phyloP scores from a whole-genome alignment of 2,113 vertebrate genomes.

The Martes martes region DNA sequence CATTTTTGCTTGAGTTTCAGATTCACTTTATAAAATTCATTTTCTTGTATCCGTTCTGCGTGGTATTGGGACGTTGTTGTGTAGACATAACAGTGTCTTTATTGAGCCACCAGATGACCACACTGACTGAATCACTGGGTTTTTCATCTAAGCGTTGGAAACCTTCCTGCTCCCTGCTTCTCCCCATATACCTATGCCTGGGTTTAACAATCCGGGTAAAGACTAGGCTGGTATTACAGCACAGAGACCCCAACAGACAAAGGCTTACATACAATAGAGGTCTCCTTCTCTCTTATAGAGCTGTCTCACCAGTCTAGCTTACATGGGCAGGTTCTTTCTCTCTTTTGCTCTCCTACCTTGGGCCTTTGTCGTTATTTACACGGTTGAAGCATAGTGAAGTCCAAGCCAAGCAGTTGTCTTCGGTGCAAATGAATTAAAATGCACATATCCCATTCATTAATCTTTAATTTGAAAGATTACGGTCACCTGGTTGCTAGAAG shows the following conservation, averaged over 20 bases:
- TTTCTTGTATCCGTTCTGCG: not conserved
- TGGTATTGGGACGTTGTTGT: not conserved
- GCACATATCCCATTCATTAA: not conserved
- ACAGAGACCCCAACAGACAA: not conserved
- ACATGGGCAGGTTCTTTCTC: not conserved
- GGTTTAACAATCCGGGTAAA: not conserved
- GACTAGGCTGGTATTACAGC: not conserved
- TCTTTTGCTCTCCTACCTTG: not conserved
- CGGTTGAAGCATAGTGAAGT: not conserved
- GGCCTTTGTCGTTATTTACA: not conserved
- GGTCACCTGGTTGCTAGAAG: not conserved
- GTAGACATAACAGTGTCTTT: not conserved
- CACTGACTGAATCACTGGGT: not conserved
- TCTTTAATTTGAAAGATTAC: not conserved
- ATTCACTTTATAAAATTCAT: not conserved
- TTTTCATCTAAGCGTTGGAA: not conserved
- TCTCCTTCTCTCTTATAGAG: not conserved
- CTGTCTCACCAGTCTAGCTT: not conserved
- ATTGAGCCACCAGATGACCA: not conserved
- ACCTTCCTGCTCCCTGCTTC: not conserved
- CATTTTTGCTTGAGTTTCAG: slow-evolving; percentile 5
- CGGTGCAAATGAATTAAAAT: slow-evolving; percentile 10
- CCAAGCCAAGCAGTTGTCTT: not conserved
- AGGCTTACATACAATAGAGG: not conserved
- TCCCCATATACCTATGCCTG: not conserved